Conservation (phyloP, 2,797 vertebrate species). For the Nannoperca australis region DNA sequence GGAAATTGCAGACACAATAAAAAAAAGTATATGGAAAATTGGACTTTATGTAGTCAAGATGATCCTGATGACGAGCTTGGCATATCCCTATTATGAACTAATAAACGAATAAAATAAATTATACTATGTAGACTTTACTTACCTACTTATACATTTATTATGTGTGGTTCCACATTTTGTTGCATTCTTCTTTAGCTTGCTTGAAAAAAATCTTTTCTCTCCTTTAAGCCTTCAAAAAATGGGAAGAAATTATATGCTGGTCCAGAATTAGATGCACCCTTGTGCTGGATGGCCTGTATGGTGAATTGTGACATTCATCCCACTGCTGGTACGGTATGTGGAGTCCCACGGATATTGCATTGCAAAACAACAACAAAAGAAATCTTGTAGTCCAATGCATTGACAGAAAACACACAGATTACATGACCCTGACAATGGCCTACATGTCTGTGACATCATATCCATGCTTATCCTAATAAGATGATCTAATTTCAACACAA, state of each 20-base stretch:
- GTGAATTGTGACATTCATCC: constrained; percentile 5
- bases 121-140: background rate
- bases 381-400: background rate
- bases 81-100: background rate
- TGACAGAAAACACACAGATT: constrained; percentile 44
- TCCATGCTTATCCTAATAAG: constrained; percentile 43
- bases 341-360: constrained; percentile 6
- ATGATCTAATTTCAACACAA: constrained; percentile 41
- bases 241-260: background rate
- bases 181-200: background rate
- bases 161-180: background rate
- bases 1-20: background rate
- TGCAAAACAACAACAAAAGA: constrained; percentile 35
- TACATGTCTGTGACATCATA: constrained; percentile 46
- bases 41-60: background rate
- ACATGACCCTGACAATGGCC: constrained; percentile 38
- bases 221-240: background rate
- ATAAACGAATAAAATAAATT: background rate
- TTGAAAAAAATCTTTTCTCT: background rate
- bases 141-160: background rate
- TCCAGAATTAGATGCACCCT: background rate
- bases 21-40: background rate
- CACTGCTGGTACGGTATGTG: background rate
- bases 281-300: background rate
- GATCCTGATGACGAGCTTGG: background rate